Conservation (phyloP, 2,797 vertebrate species). For the Bovichtus diacanthus region DNA sequence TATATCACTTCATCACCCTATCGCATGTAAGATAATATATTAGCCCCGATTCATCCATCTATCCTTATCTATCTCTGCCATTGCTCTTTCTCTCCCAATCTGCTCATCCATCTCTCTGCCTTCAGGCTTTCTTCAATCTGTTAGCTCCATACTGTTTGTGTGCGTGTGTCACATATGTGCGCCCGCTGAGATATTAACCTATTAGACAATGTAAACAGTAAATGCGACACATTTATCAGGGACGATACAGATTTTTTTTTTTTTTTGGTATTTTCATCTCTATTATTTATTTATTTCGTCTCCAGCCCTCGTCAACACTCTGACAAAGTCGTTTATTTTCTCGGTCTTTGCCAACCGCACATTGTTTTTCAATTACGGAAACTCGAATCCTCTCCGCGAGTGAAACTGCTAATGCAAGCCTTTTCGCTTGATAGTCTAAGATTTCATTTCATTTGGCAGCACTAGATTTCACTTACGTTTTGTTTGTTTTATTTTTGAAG, state of each 20-base stretch:
- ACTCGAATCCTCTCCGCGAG: neutral
- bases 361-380: neutral
- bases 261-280: constrained; percentile 6
- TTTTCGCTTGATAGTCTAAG: neutral
- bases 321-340: neutral
- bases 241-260: constrained; percentile 1
- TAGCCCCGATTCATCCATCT: constrained; percentile 53
- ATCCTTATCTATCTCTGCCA: constrained; percentile 33
- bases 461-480: neutral
- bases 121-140: constrained; percentile 44
- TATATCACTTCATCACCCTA: constrained; percentile 54
- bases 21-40: constrained; percentile 53
- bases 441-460: constrained; percentile 17
- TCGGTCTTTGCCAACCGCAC: neutral
- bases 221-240: constrained; percentile 3
- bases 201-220: constrained; percentile 44
- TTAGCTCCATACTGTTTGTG: constrained; percentile 16
- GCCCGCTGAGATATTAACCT: constrained; percentile 40
- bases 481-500: constrained; percentile 7
- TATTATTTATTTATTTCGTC: constrained; percentile 14
- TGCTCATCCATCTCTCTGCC: constrained; percentile 47
- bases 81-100: constrained; percentile 43
- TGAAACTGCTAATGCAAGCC: neutral
- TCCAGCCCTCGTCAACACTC: constrained; percentile 18
- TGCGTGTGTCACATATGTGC: constrained; percentile 26